Evolutionary conservation across 2,888 invertebrate genomes (phyloP), one percentile per base, ranked within the genome.

Genomic region (Campoplex capitator): DNA sequence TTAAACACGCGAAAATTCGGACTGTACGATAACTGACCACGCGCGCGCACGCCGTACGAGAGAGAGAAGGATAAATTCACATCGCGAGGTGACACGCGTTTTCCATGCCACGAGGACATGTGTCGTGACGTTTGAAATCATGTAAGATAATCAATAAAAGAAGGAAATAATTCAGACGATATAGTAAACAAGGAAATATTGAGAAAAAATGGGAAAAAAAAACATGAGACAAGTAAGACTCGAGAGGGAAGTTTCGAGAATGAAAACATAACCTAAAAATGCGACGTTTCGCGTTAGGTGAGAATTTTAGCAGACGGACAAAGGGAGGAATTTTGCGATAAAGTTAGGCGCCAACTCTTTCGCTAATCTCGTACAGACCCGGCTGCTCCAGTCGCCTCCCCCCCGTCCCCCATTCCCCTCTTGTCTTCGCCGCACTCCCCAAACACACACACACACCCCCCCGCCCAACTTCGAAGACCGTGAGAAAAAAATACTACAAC

Each of bases 341-440:
- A 75, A 32, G 35, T 23, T 42, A 74, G 62, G 79, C 70, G 67
- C 38, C 48, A 76, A 76, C 16, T 71, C 80, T 74, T 58, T 28
- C 18, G 23, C 56, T 79, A 70, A 79, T 75, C 75, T 79, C 77
- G 54, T 42, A 65, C 83, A 71, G 68, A 81, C 73, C 75, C 45
- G 84, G 70, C 79, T 85, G 75, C 62, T 84, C 79, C 62, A 80
- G 48, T 76, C 76, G 76, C 38, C 67, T 35, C 74, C 51, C 68
- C 70, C 85, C 71, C 81, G 23, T 23, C 68, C 83, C 86, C 86
- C 51, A 48, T 85, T 76, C 79, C 86, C 77, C 86, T 83, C 83
- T 88, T 86, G 85, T 79, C 77, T 73, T 78, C 45, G 74, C 86
- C 87, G 88, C 89, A 83, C 76, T 84, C 85, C 45, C 67, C 75